These are phyloP conservation scores for Tuta absoluta DNA, from an alignment of 2,888 invertebrate genomes.

Conservation along the genomic window DNA sequence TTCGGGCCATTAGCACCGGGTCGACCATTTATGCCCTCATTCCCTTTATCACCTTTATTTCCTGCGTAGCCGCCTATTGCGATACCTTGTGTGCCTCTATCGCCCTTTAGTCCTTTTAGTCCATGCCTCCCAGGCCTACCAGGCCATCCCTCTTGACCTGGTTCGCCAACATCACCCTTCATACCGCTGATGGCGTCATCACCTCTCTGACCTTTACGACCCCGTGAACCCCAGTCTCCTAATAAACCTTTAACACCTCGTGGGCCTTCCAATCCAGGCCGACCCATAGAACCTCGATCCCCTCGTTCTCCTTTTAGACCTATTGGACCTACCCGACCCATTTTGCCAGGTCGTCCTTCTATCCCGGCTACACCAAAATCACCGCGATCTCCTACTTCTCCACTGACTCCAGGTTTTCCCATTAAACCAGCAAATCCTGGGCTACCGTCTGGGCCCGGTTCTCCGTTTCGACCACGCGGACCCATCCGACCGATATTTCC, in stretches of 20 bases:
- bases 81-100: constrained; percentile 80
- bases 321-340: constrained; percentile 46
- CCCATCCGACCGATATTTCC: constrained; percentile 79
- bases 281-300: constrained; percentile 49
- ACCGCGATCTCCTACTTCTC: constrained; percentile 86
- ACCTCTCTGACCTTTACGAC: constrained; percentile 81
- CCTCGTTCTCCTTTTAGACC: constrained; percentile 58
- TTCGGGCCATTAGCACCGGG: constrained; percentile 73
- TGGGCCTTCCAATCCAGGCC: constrained; percentile 53
- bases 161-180: constrained; percentile 80
- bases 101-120: constrained; percentile 79
- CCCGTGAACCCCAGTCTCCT: constrained; percentile 79
- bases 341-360: constrained; percentile 74
- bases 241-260: constrained; percentile 67
- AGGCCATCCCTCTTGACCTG: constrained; percentile 76
- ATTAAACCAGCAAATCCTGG: constrained; percentile 67
- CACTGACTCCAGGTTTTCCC: constrained; percentile 59
- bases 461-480: constrained; percentile 60
- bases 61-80: constrained; percentile 77
- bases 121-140: constrained; percentile 65
- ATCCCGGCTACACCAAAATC: constrained; percentile 85
- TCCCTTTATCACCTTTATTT: constrained; percentile 82
- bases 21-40: constrained; percentile 76
- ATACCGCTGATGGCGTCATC: constrained; percentile 83
- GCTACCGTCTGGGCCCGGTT: constrained; percentile 62